Evolutionary conservation across 2,113 vertebrate genomes (phyloP).

Genomic region (Aldabrachelys gigantea): DNA sequence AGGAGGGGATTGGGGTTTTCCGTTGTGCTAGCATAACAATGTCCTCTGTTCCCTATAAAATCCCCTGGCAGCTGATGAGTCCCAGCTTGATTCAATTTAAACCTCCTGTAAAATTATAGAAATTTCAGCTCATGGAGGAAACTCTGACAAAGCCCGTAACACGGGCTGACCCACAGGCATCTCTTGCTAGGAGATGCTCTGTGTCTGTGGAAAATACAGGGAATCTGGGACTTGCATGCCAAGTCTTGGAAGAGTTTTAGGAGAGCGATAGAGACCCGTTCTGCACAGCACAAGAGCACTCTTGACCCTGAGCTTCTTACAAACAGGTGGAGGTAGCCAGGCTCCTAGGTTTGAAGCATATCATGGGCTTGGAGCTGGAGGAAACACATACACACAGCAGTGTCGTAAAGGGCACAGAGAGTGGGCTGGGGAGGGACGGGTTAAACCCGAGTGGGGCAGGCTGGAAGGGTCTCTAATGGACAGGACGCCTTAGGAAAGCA

Average conservation of each 20-base stretch:
- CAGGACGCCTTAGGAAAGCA: too few species aligned
- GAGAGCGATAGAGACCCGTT: background rate
- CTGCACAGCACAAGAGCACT: background rate
- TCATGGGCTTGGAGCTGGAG: too few species aligned
- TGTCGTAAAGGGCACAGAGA: background rate
- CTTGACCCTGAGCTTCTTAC: background rate
- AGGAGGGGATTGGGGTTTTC: background rate
- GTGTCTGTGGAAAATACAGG: background rate
- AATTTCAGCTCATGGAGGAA: background rate
- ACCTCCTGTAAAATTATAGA: background rate
- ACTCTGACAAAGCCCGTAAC: background rate
- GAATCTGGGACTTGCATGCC: too few species aligned
- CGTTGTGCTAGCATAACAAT: background rate
- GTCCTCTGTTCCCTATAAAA: background rate
- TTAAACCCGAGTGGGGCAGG: background rate
- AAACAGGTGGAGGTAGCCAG: too few species aligned
- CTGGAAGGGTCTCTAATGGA: accelerated
- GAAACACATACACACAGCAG: background rate
- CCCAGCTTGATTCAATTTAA: background rate
- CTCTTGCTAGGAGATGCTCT: background rate
- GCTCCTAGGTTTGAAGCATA: background rate
- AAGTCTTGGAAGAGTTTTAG: background rate
- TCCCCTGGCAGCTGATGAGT: background rate
- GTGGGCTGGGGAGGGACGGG: background rate
- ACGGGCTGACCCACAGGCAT: background rate